Evolutionary conservation across 2,113 vertebrate genomes (phyloP).

Genomic region (Zosterops japonicus): DNA sequence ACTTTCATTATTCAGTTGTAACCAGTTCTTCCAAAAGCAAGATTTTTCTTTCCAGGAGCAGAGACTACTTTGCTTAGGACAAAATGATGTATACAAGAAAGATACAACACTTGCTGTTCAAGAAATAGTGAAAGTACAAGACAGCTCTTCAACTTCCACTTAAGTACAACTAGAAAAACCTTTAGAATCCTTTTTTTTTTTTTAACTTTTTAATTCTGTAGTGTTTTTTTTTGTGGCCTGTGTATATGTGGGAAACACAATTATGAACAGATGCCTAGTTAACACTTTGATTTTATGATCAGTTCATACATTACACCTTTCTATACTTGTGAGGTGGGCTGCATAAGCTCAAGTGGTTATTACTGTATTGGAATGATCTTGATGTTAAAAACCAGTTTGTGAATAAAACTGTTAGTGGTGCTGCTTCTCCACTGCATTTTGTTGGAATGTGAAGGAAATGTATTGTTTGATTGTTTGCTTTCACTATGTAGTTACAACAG

Average conservation of each 20-base stretch:
- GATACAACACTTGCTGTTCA: not conserved
- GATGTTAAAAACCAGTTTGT: not conserved
- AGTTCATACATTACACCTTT: not conserved
- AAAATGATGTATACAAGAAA: not conserved
- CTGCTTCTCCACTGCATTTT: not conserved
- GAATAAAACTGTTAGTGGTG: not conserved
- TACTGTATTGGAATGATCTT: not conserved
- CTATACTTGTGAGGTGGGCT: not conserved
- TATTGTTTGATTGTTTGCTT: not conserved
- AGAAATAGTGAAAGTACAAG: not conserved
- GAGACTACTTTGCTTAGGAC: not conserved
- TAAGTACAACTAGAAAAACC: not conserved
- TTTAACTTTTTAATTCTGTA: not conserved
- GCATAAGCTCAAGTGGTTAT: not conserved
- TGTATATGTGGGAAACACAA: not conserved
- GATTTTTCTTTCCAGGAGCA: not conserved
- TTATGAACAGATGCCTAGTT: not conserved
- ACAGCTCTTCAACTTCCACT: not conserved
- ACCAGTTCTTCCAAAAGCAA: not conserved
- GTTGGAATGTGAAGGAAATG: not conserved
- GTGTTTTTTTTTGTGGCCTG: not conserved
- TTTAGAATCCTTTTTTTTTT: not conserved
- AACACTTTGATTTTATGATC: not conserved
- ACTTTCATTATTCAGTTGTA: not conserved
- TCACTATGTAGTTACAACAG: rapidly evolving